These are phyloP conservation scores for Cromileptes altivelis DNA, from an alignment of 2,113 vertebrate genomes.

Conservation along the genomic window DNA sequence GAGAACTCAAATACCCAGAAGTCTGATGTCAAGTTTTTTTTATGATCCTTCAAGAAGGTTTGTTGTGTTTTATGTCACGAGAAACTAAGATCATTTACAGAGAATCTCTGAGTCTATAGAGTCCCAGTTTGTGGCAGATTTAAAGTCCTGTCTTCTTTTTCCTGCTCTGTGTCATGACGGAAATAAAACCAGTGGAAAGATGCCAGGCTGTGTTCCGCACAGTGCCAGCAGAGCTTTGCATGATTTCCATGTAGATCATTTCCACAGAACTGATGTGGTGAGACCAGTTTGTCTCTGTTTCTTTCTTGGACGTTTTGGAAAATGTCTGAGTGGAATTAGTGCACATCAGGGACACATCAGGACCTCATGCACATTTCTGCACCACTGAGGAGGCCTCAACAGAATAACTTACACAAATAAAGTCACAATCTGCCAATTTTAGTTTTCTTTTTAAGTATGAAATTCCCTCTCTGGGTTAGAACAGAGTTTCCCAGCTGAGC, in stretches of 20 bases:
- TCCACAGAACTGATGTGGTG: not conserved
- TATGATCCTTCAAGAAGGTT: not conserved
- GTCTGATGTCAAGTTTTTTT: too few relatives aligned
- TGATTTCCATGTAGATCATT: not conserved
- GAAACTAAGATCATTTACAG: too few relatives aligned
- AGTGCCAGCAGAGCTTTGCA: conserved; percentile 1
- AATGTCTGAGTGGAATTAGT: not conserved
- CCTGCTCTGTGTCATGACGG: not conserved
- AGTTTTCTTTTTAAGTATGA: not conserved
- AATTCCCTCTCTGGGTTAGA: not conserved
- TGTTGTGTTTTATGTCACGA: not conserved
- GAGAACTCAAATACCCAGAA: too few relatives aligned
- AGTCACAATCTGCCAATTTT: not conserved
- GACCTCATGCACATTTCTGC: not conserved
- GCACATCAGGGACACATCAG: conserved; percentile 3
- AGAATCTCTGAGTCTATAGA: too few relatives aligned
- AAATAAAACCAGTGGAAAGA: conserved; percentile 1
- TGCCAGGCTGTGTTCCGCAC: not conserved
- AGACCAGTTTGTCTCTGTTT: not conserved
- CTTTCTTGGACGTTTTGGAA: not conserved
- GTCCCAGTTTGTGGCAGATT: too few relatives aligned
- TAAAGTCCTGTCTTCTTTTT: too few relatives aligned
- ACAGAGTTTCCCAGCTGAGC: too few relatives aligned
- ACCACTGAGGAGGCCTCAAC: not conserved
- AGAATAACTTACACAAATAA: not conserved